These are phyloP conservation scores for Proteles cristata DNA, from an alignment of 2,113 vertebrate species.

Conservation along the genomic window DNA sequence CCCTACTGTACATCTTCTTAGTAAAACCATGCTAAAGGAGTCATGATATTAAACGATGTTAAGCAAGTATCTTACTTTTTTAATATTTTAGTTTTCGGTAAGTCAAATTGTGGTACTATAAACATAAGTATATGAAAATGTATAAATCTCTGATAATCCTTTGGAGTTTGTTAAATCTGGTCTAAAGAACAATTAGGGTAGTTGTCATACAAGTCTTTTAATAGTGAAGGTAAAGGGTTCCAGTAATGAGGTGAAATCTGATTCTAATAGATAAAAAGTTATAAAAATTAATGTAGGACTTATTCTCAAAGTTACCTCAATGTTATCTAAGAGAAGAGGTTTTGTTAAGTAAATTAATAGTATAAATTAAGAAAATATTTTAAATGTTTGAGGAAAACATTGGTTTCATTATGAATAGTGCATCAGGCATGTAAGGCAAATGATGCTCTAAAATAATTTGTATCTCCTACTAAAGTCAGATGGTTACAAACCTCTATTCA, in stretches of 20 bases:
- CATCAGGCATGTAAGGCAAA: not conserved
- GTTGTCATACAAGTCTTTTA: not conserved
- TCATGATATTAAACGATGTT: not conserved
- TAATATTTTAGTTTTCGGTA: not conserved
- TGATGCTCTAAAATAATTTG: not conserved
- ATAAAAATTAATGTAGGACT: not conserved
- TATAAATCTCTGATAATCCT: not conserved
- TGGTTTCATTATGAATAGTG: not conserved
- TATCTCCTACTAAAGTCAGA: not conserved
- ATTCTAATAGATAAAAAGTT: not conserved
- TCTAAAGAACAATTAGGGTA: not conserved
- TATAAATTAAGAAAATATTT: not conserved
- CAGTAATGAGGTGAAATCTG: not conserved
- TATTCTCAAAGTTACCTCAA: slow-evolving; percentile 19
- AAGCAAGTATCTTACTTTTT: not conserved
- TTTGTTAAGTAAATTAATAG: slow-evolving; percentile 6
- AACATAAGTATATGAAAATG: not conserved
- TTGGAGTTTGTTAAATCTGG: not conserved
- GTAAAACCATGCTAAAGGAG: not conserved
- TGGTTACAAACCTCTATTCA: not conserved
- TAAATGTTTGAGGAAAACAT: not conserved
- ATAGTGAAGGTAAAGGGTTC: not conserved
- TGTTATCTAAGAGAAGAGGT: not conserved
- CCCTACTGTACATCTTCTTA: not conserved
- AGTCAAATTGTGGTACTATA: not conserved